Percentiles rank a stretch among this genome's conserved stretches.
Conservation (phyloP, 2,888 invertebrate species). For the Campoplex nolae region DNA sequence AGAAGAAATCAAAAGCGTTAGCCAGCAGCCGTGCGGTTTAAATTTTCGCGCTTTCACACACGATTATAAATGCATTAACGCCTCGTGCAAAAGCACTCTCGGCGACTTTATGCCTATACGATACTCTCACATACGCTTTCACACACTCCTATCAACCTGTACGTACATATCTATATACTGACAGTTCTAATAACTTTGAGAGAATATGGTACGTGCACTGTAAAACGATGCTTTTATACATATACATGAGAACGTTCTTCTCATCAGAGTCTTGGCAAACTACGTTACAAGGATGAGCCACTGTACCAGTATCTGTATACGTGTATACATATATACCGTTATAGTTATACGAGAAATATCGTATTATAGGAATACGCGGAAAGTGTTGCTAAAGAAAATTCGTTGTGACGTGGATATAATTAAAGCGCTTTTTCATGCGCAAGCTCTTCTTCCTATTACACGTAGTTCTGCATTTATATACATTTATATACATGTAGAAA, state of each 20-base stretch:
- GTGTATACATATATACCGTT: neutral
- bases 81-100: conserved; percentile 57
- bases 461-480: neutral
- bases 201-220: conserved; percentile 28
- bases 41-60: conserved; percentile 40
- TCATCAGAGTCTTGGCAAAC: conserved; percentile 61
- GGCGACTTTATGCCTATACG: conserved; percentile 21
- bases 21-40: conserved; percentile 25
- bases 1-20: conserved; percentile 41
- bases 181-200: neutral
- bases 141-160: neutral
- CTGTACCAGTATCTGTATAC: neutral
- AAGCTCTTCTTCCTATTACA: conserved; percentile 34
- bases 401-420: conserved; percentile 56
- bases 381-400: conserved; percentile 53
- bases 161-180: neutral
- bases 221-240: conserved; percentile 49
- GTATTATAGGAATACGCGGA: conserved; percentile 46
- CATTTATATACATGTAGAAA: neutral
- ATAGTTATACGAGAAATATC: conserved; percentile 24
- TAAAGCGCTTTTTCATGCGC: conserved; percentile 58
- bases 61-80: conserved; percentile 63
- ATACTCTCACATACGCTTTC: neutral
- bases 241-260: conserved; percentile 46
- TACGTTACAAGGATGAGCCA: conserved; percentile 53